Percentiles rank a stretch among this genome's conserved stretches.
These are phyloP conservation scores for Colius striatus DNA, from an alignment of 2,113 vertebrate species.

Conservation along the genomic window DNA sequence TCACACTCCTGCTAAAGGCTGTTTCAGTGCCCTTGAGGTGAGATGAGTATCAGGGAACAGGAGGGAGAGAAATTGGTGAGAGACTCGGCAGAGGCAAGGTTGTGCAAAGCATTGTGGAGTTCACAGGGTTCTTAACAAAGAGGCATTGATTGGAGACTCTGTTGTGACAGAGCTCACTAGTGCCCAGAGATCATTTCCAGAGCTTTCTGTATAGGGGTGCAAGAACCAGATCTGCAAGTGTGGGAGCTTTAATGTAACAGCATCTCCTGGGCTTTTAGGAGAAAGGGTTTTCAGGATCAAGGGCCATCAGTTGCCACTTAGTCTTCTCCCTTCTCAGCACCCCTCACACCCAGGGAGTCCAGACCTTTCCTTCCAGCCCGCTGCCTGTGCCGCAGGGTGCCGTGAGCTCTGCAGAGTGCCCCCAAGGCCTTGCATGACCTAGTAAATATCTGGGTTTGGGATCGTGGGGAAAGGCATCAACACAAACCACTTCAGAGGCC, in stretches of 20 bases:
- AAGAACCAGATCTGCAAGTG: conserved; percentile 12
- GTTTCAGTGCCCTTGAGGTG: conserved; percentile 42
- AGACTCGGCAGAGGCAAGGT: conserved; percentile 13
- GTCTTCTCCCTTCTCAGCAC: background rate
- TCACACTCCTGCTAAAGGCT: conserved; percentile 36
- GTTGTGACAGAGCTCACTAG: conserved; percentile 43
- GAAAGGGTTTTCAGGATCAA: background rate
- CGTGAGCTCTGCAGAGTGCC: background rate
- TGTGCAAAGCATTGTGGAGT: conserved; percentile 52
- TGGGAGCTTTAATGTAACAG: background rate
- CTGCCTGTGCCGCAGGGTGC: background rate
- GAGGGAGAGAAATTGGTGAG: background rate
- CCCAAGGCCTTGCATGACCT: background rate
- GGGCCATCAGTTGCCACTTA: background rate
- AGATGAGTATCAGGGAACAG: conserved; percentile 52
- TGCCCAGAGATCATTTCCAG: conserved; percentile 31
- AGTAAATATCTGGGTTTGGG: conserved; percentile 12
- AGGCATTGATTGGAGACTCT: conserved; percentile 32
- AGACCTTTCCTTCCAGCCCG: background rate
- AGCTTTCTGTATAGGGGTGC: conserved; percentile 2
- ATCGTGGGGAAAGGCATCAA: conserved; percentile 39
- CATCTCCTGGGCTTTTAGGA: background rate
- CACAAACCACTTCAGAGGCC: conserved; percentile 69
- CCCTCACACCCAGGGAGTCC: background rate
- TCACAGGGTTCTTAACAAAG: conserved; percentile 57